Conservation (phyloP, 1,140 invertebrate species). For the Heliothis virescens region DNA sequence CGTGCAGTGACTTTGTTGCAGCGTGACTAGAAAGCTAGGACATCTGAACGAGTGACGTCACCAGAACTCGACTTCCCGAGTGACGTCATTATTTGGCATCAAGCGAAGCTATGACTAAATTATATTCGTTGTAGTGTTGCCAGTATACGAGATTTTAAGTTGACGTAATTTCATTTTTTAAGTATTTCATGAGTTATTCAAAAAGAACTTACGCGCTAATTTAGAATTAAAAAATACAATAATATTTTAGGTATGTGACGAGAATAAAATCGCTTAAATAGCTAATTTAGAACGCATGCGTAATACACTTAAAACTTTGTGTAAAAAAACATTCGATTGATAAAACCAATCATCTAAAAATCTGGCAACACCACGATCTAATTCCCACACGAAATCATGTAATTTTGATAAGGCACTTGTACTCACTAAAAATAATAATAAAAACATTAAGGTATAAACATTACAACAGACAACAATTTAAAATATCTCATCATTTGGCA, state of each 20-base stretch:
- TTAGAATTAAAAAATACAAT: too few species aligned
- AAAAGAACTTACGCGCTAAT: too few species aligned
- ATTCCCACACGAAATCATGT: constrained; percentile 32
- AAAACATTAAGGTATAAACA: constrained; percentile 48
- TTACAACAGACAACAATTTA: constrained; percentile 60
- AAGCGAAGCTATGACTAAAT: constrained; percentile 50
- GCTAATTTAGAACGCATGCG: too few species aligned
- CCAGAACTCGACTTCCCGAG: neutral
- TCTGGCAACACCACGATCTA: constrained; percentile 38
- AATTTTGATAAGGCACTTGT: constrained; percentile 49
- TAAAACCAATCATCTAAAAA: neutral
- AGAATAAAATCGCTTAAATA: too few species aligned
- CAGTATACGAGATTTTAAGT: neutral
- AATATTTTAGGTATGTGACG: too few species aligned
- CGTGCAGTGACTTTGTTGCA: constrained; percentile 46
- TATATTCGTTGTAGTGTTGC: constrained; percentile 34
- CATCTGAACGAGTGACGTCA: constrained; percentile 33
- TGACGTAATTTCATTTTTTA: too few species aligned
- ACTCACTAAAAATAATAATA: constrained; percentile 50
- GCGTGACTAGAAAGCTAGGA: constrained; percentile 65
- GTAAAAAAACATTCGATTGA: neutral
- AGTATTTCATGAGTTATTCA: too few species aligned
- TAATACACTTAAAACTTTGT: neutral
- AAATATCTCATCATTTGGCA: constrained; percentile 65
- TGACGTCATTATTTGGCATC: constrained; percentile 45